Evolutionary conservation across 2,797 vertebrate species (phyloP), one percentile per base, ranked within the genome.

Genomic region (Crocodylus rhombifer): DNA sequence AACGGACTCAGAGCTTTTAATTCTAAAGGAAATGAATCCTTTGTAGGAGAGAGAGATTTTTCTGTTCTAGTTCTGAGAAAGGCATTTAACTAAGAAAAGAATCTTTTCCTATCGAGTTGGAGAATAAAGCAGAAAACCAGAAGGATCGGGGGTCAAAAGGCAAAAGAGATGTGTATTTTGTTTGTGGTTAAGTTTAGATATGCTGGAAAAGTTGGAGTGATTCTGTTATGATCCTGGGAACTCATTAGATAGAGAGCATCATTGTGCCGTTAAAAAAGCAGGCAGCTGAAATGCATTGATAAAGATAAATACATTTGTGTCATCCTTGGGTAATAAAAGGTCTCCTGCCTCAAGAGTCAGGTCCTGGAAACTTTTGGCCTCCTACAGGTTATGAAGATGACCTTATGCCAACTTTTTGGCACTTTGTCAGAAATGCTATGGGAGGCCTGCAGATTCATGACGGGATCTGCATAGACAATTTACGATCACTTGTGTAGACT

Each of bases 11-110:
- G 71, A 91, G 90, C 42, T 93, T 89, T 93, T 91, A 90, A 90
- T 95, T 96, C 89, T 91, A 87, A 89, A 96, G 95, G 93, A 96
- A 97, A 95, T 96, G 58, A 92, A 82, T 77, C 86, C 74, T 97
- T 95, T 91, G 87, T 90, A 95, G 89, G 92, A 84, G 92, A 95
- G 94, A 95, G 56, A n/a, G 51, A 26, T 86, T 95, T 10, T 94
- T 93, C 87, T 96, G 87, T 91, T 96, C 83, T 90, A 71, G 55
- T 89, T 96, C 84, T 89, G 82, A 77, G 80, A 61, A 95, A 96
- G 91, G 65, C 84, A 92, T 82, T 61, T 30, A 89, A 91, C 77
- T 95, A 88, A 11, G 56, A 94, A 93, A 94, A 94, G 80, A 88
- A 85, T 75, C 14, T 91, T 95, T 94, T 94, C 81, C 87, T 95